Conservation (phyloP, 2,888 invertebrate genomes). For the Lamproptera curius region DNA sequence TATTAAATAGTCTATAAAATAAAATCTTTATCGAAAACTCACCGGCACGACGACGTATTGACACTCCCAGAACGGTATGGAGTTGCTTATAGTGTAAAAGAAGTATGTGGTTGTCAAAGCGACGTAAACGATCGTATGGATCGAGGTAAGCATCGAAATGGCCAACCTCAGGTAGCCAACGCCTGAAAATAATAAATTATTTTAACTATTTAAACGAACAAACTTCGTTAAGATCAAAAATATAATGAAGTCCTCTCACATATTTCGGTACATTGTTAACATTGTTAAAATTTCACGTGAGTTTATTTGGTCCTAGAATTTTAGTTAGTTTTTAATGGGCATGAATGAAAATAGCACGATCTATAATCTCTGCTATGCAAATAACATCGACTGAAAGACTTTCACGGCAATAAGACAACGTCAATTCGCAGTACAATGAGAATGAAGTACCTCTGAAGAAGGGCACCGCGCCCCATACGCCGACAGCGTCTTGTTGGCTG, state of each 20-base stretch:
- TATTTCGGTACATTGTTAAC: too few species aligned
- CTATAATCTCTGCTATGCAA: too few species aligned
- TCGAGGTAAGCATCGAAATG: constrained; percentile 69
- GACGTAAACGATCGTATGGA: constrained; percentile 79
- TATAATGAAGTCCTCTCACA: too few species aligned
- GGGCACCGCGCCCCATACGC: constrained; percentile 82
- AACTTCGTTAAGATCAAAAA: too few species aligned
- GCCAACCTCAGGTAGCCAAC: constrained; percentile 79
- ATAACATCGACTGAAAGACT: too few species aligned
- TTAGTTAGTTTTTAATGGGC: too few species aligned
- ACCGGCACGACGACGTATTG: constrained; percentile 55
- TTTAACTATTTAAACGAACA: too few species aligned
- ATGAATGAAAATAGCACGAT: too few species aligned
- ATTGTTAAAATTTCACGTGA: too few species aligned
- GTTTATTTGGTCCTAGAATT: too few species aligned
- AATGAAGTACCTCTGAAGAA: constrained; percentile 77
- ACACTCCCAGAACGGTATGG: constrained; percentile 77
- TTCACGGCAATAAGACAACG: too few species aligned
- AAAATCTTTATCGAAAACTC: constrained; percentile 32
- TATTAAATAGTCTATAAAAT: neutral
- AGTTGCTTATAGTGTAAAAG: constrained; percentile 74
- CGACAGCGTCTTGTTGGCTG: constrained; percentile 81
- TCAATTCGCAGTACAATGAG: too few species aligned
- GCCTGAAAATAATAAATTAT: constrained; percentile 67
- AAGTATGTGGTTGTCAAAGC: constrained; percentile 75